Percentiles rank a stretch among this genome's conserved stretches.
phyloP scores from a whole-genome alignment of 2,888 invertebrate species.

The Sycophila texana region DNA sequence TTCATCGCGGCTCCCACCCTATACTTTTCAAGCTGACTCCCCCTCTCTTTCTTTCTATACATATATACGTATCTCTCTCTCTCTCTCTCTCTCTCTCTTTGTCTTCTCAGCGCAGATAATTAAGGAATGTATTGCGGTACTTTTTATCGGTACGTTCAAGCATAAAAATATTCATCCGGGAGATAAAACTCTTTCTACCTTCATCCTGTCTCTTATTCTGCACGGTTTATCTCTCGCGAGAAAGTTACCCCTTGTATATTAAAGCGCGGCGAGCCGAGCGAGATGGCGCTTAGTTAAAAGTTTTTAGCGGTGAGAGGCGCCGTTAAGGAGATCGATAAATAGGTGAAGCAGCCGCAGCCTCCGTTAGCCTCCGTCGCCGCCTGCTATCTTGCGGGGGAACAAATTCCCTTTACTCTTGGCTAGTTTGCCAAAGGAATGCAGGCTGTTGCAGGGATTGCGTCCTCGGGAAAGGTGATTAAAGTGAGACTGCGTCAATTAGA shows the following conservation, averaged over 20 bases:
- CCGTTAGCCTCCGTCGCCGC: not conserved
- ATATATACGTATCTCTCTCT: not conserved
- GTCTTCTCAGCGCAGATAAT: slow-evolving; percentile 64
- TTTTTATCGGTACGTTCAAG: slow-evolving; percentile 68
- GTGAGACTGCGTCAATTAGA: slow-evolving; percentile 28
- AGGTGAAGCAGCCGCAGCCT: slow-evolving; percentile 8
- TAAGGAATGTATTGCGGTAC: slow-evolving; percentile 67
- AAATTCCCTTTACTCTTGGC: slow-evolving; percentile 32
- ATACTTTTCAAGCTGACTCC: no score
- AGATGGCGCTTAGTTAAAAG: slow-evolving; percentile 56
- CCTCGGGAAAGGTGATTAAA: slow-evolving; percentile 38
- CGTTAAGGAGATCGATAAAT: slow-evolving; percentile 60
- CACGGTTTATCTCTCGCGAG: slow-evolving; percentile 62
- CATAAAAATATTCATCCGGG: slow-evolving; percentile 67
- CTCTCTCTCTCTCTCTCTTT: slow-evolving; percentile 6
- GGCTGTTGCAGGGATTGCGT: slow-evolving; percentile 25
- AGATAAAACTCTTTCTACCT: slow-evolving; percentile 57
- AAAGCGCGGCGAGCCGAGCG: slow-evolving; percentile 4
- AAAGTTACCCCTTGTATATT: slow-evolving; percentile 55
- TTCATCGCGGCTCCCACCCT: not conserved
- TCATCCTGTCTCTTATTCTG: slow-evolving; percentile 56
- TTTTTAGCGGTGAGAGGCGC: slow-evolving; percentile 55
- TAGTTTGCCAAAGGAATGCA: slow-evolving; percentile 28
- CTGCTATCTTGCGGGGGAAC: slow-evolving; percentile 38
- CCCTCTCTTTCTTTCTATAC: no score